Evolutionary conservation across 2,888 invertebrate species (phyloP).

Genomic region (Torymus auratus): DNA sequence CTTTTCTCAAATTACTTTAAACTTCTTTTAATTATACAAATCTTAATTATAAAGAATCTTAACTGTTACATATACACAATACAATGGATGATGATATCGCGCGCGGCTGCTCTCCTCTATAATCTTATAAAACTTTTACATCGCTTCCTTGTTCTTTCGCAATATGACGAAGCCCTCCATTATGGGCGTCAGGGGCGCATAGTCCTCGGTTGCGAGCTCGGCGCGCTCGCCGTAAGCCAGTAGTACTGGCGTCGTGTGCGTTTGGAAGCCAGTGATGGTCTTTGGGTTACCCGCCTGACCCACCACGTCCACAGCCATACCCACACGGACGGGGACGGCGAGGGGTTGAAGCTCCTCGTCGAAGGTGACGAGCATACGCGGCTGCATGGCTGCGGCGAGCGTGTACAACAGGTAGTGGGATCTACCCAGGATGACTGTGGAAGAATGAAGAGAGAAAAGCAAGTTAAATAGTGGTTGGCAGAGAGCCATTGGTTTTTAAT

Average conservation of each 20-base stretch:
- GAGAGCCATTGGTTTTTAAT: too few relatives aligned
- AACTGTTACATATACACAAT: conserved; percentile 38
- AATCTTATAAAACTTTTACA: conserved; percentile 14
- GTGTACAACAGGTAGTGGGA: conserved; percentile 98
- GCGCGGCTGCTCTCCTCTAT: background rate
- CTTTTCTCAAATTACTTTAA: conserved; percentile 43
- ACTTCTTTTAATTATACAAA: conserved; percentile 55
- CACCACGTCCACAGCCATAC: conserved; percentile 98
- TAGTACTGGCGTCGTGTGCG: conserved; percentile 98
- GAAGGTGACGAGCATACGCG: conserved; percentile 98
- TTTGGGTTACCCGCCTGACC: conserved; percentile 99
- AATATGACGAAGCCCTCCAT: conserved; percentile 99
- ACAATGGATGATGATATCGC: conserved; percentile 2
- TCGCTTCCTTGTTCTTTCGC: conserved; percentile 89
- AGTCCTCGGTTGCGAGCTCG: conserved; percentile 98
- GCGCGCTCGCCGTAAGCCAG: conserved; percentile 98
- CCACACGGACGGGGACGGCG: conserved; percentile 94
- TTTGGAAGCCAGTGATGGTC: conserved; percentile 99
- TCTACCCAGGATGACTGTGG: conserved; percentile 90
- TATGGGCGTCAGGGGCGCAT: conserved; percentile 93
- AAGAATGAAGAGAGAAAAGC: background rate
- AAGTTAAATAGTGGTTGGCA: too few relatives aligned
- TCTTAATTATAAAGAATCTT: conserved; percentile 53
- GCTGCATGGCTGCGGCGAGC: conserved; percentile 98
- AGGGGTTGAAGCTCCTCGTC: conserved; percentile 96